phyloP scores from a whole-genome alignment of 2,797 vertebrate genomes.

The Nasua narica region DNA sequence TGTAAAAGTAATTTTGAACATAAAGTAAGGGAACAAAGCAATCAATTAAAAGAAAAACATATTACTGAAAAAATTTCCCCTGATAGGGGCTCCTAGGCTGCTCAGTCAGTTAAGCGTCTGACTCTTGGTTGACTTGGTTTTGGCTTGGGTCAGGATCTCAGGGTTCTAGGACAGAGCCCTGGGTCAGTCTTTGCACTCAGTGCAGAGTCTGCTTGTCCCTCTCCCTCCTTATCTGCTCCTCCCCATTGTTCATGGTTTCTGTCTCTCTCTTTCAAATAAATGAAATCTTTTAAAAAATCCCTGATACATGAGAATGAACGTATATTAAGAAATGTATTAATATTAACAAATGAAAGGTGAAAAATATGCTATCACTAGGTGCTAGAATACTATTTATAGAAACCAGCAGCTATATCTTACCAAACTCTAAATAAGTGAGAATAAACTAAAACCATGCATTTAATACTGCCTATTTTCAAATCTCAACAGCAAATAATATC shows the following conservation, averaged over 20 bases:
- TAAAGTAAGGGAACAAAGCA: neutral
- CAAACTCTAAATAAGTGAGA: neutral
- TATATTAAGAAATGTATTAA: too few species aligned
- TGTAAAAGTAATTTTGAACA: neutral
- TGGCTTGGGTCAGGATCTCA: neutral
- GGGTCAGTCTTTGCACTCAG: too few species aligned
- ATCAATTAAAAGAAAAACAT: neutral
- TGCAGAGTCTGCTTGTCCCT: too few species aligned
- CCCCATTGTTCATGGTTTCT: too few species aligned
- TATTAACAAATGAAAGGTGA: too few species aligned
- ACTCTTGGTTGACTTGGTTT: neutral
- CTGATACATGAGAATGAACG: too few species aligned
- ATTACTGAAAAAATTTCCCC: neutral
- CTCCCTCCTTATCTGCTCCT: too few species aligned
- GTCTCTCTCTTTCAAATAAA: too few species aligned
- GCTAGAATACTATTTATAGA: neutral
- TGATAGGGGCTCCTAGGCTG: neutral
- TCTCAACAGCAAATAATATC: neutral
- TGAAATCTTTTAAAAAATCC: too few species aligned
- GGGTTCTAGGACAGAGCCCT: neutral
- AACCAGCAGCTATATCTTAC: neutral
- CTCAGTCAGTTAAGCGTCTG: neutral
- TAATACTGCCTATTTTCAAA: neutral
- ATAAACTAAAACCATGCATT: neutral
- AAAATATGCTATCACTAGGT: too few species aligned